Evolutionary conservation across 1,140 invertebrate species (phyloP).

Genomic region (Dendrolimus kikuchii): DNA sequence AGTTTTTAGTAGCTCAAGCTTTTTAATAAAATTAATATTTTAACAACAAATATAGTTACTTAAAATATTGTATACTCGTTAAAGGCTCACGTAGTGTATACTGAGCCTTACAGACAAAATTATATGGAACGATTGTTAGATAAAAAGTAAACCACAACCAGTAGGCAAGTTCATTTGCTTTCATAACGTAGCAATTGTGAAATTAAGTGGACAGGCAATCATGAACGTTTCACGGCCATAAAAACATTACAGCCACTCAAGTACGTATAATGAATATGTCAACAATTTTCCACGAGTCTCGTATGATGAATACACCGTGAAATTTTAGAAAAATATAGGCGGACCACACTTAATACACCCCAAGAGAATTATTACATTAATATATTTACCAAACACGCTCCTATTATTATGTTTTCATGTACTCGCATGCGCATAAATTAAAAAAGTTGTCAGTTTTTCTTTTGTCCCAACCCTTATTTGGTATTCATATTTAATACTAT

Average conservation of each 20-base stretch:
- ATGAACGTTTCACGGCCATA: constrained; percentile 12
- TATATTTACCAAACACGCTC: constrained; percentile 70
- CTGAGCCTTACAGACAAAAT: too few relatives aligned
- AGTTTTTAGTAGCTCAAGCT: too few relatives aligned
- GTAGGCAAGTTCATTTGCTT: constrained; percentile 21
- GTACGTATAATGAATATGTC: constrained; percentile 52
- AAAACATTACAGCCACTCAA: constrained; percentile 23
- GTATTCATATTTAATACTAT: constrained; percentile 71
- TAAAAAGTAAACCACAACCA: too few relatives aligned
- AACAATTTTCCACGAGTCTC: constrained; percentile 49
- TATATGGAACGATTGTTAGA: too few relatives aligned
- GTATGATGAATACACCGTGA: constrained; percentile 64
- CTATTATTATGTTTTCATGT: constrained; percentile 71
- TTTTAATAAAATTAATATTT: too few relatives aligned
- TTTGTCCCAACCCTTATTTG: constrained; percentile 70
- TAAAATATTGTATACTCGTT: too few relatives aligned
- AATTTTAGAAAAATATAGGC: constrained; percentile 63
- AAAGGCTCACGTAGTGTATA: too few relatives aligned
- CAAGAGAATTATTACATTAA: constrained; percentile 64
- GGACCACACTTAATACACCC: constrained; percentile 40
- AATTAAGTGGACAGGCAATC: constrained; percentile 15
- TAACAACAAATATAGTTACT: too few relatives aligned
- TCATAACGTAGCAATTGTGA: constrained; percentile 16
- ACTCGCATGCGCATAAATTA: constrained; percentile 69
- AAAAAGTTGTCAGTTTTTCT: constrained; percentile 66